Base-by-base conservation (phyloP, 2,113 vertebrate species). In the Pandion haliaetus region DNA sequence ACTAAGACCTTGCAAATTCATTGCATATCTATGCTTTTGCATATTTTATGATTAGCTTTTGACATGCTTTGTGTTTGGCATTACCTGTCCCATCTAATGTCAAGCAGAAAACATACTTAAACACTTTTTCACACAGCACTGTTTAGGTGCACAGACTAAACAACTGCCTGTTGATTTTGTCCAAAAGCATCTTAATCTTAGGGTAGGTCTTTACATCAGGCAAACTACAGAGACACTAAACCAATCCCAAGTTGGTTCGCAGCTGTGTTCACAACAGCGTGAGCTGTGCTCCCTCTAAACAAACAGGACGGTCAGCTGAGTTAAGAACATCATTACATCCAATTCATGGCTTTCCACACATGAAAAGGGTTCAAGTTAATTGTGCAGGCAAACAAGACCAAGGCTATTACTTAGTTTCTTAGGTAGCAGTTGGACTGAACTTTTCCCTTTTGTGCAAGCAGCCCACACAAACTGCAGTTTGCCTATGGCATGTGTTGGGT, bases 221-320 rank as follows among this genome's bases (percentile, higher is more conserved):
- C 14, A 34, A 84, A 50, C 32, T 36, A 58, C 8, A n/a, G 59
- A 49, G 52, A 50, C 32, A 45, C 20, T n/a, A 57, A 61, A 62
- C 14, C 1, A 1, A 42, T 14, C 55, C 50, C 34, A 47, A 38
- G 19, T 5, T 31, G 23, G 28, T 16, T 54, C 1, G 3, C 47
- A 40, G 31, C 10, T 63, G 34, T 11, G 24, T 8, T 71, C 54
- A 17, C 31, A 36, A 9, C 16, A 54, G 14, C 0, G 1, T 11
- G 18, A 78, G 14, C 3, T 82, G 40, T 17, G 26, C 14, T 83
- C 45, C 19, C 38, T 73, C 31, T 17, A 8, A n/a, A 62, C 36
- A 45, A 61, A 52, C 8, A 25, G 8, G 55, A 38, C 25, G 58
- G 10, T 16, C 29, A 61, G 17, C 54, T 10, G 50, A 67, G 38